Conservation (phyloP, 1,140 invertebrate species). For the Stegodyphus dumicola region DNA sequence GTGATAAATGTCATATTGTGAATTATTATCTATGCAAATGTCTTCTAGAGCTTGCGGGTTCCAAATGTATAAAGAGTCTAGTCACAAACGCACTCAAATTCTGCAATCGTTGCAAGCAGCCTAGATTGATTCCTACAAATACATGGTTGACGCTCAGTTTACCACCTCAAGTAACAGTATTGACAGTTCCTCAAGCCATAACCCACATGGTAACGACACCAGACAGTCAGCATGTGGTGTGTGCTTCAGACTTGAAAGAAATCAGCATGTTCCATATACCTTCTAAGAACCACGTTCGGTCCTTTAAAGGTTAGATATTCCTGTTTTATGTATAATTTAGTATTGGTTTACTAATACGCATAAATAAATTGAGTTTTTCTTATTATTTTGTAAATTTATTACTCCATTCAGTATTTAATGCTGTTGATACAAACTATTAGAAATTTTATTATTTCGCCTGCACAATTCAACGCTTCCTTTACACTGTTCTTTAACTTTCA, state of each 20-base stretch:
- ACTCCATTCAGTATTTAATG: too few relatives aligned
- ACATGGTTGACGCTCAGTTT: slow-evolving; percentile 81
- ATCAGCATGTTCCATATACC: slow-evolving; percentile 87
- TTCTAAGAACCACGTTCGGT: slow-evolving; percentile 82
- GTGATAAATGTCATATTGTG: background rate
- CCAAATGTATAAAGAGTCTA: slow-evolving; percentile 7
- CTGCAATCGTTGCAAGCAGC: slow-evolving; percentile 76
- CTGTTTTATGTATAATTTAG: background rate
- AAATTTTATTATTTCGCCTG: too few relatives aligned
- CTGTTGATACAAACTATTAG: too few relatives aligned
- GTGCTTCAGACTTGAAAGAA: slow-evolving; percentile 72
- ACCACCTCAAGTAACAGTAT: slow-evolving; percentile 74
- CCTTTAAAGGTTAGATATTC: slow-evolving; percentile 75
- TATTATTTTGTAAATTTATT: too few relatives aligned
- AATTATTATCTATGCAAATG: background rate
- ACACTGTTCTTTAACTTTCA: too few relatives aligned
- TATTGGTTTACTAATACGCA: too few relatives aligned
- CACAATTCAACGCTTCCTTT: too few relatives aligned
- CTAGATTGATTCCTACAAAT: slow-evolving; percentile 83
- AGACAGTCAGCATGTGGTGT: slow-evolving; percentile 81
- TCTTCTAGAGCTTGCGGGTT: slow-evolving; percentile 14
- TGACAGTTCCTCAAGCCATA: slow-evolving; percentile 64
- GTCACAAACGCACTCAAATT: slow-evolving; percentile 32
- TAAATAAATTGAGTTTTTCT: too few relatives aligned
- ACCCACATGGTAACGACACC: slow-evolving; percentile 74